Conservation (phyloP, 2,113 vertebrate species). For the Phainopepla nitens region DNA sequence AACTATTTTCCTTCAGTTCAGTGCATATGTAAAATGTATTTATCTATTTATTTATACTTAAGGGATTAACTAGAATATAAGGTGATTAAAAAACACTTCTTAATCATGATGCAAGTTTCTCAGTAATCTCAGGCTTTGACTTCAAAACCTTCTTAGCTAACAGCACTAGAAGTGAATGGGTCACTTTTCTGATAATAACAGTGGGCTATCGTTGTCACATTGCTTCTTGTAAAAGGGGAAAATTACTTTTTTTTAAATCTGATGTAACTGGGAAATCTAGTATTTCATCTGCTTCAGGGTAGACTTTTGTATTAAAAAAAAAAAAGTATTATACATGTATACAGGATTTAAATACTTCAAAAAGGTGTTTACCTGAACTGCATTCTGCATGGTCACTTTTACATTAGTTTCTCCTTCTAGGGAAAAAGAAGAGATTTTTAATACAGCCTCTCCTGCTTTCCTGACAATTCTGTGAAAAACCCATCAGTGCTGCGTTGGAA, state of each 20-base stretch:
- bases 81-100: not conserved
- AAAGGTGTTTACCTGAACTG: slow-evolving; percentile 70
- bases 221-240: not conserved
- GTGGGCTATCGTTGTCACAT: not conserved
- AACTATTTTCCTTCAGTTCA: not conserved
- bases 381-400: slow-evolving; percentile 71
- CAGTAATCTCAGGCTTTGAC: not conserved
- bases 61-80: not conserved
- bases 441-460: not conserved
- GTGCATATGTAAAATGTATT: not conserved
- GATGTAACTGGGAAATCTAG: not conserved
- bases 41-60: not conserved
- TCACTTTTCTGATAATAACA: not conserved
- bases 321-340: not conserved
- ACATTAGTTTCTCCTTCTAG: slow-evolving; percentile 36
- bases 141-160: not conserved
- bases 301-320: not conserved
- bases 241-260: not conserved
- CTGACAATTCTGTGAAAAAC: not conserved
- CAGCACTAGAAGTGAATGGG: not conserved
- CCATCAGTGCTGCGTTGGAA: not conserved
- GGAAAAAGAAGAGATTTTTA: slow-evolving; percentile 29
- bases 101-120: not conserved
- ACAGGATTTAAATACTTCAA: not conserved
- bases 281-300: not conserved